These are phyloP conservation scores for Rhingia rostrata DNA, from an alignment of 2,888 invertebrate species.

Conservation along the genomic window DNA sequence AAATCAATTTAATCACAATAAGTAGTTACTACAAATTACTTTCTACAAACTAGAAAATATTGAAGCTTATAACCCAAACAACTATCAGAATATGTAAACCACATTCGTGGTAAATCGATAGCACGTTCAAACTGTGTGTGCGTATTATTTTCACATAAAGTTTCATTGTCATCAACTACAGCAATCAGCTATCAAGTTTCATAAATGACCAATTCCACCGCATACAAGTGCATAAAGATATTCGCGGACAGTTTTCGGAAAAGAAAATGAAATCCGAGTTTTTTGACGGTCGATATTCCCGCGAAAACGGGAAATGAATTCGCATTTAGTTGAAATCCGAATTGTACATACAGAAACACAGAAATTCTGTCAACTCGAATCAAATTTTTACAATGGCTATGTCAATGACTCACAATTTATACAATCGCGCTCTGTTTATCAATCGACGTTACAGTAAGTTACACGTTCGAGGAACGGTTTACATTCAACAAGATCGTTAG, in stretches of 20 bases:
- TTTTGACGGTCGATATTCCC: slow-evolving; percentile 58
- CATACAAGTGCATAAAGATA: not conserved
- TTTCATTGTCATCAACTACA: slow-evolving; percentile 31
- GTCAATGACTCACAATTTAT: slow-evolving; percentile 64
- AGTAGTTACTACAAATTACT: too few species aligned
- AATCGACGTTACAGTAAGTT: slow-evolving; percentile 35
- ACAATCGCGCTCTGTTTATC: slow-evolving; percentile 8
- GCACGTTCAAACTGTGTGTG: not conserved
- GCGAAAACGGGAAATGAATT: slow-evolving; percentile 65
- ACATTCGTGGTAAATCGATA: slow-evolving; percentile 5
- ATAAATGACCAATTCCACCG: slow-evolving; percentile 41
- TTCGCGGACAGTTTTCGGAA: slow-evolving; percentile 14
- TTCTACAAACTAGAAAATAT: too few species aligned
- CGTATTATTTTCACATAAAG: slow-evolving; percentile 1
- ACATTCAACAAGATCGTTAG: slow-evolving; percentile 38
- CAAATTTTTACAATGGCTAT: slow-evolving; percentile 47
- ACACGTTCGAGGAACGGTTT: slow-evolving; percentile 43
- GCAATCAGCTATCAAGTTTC: slow-evolving; percentile 37
- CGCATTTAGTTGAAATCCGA: slow-evolving; percentile 41
- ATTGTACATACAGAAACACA: not conserved
- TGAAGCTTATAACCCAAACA: too few species aligned
- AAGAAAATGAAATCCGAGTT: slow-evolving; percentile 51
- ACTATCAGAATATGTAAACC: slow-evolving; percentile 1
- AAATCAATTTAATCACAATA: too few species aligned
- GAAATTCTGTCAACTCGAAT: slow-evolving; percentile 31